Evolutionary conservation across 1,140 invertebrate species (phyloP).

Genomic region (Psix sp.): DNA sequence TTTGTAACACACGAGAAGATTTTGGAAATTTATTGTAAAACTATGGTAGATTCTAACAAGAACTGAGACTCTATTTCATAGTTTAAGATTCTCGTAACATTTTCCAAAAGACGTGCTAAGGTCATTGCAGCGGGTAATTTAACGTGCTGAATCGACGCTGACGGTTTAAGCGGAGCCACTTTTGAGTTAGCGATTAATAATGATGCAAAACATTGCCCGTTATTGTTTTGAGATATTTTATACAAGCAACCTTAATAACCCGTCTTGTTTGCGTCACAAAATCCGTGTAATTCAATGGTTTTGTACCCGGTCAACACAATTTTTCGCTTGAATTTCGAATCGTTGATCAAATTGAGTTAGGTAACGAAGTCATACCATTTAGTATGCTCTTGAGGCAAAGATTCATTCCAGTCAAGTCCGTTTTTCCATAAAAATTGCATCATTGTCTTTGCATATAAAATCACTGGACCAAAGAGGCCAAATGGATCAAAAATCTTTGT

Average conservation of each 20-base stretch:
- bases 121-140: conserved; percentile 5
- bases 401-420: no score
- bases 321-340: no score
- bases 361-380: no score
- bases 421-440: no score
- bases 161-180: conserved; percentile 5
- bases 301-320: background rate
- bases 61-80: background rate
- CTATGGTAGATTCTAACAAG: conserved; percentile 5
- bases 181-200: conserved; percentile 8
- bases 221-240: conserved; percentile 1
- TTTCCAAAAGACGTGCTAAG: conserved; percentile 3
- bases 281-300: conserved; percentile 57
- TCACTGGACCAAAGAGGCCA: no score
- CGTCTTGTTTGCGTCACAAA: conserved; percentile 65
- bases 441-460: no score
- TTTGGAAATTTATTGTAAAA: conserved; percentile 21
- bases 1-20: background rate
- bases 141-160: conserved; percentile 4
- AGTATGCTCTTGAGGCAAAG: no score
- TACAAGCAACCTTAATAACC: conserved; percentile 62
- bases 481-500: no score
- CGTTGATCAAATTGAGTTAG: no score
- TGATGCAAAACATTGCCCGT: background rate
- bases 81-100: background rate